Percentiles rank a stretch among this genome's conserved stretches.
Conservation (phyloP, 2,888 invertebrate genomes). For the Tachystola acroxantha region DNA sequence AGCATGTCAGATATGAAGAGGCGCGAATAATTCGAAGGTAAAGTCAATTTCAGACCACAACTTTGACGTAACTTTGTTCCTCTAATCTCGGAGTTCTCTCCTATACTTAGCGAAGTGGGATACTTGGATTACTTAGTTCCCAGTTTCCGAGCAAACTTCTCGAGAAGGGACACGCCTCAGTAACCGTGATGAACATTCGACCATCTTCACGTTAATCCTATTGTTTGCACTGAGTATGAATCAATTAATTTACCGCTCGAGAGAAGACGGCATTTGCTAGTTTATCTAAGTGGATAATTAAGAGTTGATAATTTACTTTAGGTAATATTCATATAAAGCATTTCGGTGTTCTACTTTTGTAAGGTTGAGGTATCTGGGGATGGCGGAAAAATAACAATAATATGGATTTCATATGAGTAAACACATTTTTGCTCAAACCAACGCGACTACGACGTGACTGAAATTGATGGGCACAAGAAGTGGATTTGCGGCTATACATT, state of each 20-base stretch:
- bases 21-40: neutral
- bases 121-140: conserved; percentile 4
- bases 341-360: no score
- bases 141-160: conserved; percentile 2
- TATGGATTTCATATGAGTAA: no score
- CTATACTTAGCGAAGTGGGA: conserved; percentile 2
- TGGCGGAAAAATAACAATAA: no score
- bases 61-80: conserved; percentile 2
- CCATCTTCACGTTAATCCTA: conserved; percentile 1
- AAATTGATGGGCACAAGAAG: no score
- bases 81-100: conserved; percentile 5
- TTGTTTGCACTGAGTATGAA: neutral
- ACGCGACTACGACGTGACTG: no score
- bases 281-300: neutral
- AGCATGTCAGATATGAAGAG: neutral
- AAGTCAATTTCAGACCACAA: neutral
- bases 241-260: neutral
- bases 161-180: conserved; percentile 3
- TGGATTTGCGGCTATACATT: no score
- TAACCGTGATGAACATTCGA: conserved; percentile 3
- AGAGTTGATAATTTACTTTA: neutral
- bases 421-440: no score
- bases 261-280: neutral
- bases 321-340: no score
- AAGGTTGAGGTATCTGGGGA: no score